A percentile compares a stretch with the other conserved stretches of the same genome.
These are phyloP conservation scores for Venusia cambrica DNA, from an alignment of 2,888 invertebrate genomes.

Conservation along the genomic window DNA sequence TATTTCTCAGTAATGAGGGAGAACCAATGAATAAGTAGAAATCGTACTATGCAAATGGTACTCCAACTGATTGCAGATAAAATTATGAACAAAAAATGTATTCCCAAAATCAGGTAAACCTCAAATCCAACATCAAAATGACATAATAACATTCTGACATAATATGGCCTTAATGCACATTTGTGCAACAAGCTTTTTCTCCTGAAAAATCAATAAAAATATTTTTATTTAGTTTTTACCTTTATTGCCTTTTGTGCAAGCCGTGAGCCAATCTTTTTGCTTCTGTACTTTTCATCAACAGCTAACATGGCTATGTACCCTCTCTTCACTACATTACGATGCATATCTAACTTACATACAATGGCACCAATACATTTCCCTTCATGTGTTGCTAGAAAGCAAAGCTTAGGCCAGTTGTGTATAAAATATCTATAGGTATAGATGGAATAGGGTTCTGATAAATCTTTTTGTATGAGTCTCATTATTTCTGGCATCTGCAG, in stretches of 20 bases:
- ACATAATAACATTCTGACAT: no score
- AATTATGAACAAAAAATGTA: no score
- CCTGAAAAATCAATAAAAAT: no score
- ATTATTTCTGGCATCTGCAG: conserved; percentile 99
- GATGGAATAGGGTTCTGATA: conserved; percentile 99
- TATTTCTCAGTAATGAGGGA: no score
- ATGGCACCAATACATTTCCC: conserved; percentile 97
- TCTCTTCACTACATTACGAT: conserved; percentile 92
- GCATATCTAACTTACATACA: conserved; percentile 98
- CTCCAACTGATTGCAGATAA: no score
- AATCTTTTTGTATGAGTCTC: conserved; percentile 98
- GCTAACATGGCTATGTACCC: conserved; percentile 99
- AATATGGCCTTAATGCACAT: no score
- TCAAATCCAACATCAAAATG: no score
- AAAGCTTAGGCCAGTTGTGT: conserved; percentile 99
- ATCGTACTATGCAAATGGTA: no score
- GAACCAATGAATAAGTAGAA: no score
- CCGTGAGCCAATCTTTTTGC: conserved; percentile 94
- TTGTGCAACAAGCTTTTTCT: no score
- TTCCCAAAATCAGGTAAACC: no score
- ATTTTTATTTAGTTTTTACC: no score
- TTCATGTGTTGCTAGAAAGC: conserved; percentile 96
- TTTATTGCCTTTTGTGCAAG: conserved; percentile 90
- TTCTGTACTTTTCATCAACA: conserved; percentile 96
- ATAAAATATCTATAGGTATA: conserved; percentile 99